Conservation (phyloP, 2,113 vertebrate genomes). For the Dissostichus mawsoni region DNA sequence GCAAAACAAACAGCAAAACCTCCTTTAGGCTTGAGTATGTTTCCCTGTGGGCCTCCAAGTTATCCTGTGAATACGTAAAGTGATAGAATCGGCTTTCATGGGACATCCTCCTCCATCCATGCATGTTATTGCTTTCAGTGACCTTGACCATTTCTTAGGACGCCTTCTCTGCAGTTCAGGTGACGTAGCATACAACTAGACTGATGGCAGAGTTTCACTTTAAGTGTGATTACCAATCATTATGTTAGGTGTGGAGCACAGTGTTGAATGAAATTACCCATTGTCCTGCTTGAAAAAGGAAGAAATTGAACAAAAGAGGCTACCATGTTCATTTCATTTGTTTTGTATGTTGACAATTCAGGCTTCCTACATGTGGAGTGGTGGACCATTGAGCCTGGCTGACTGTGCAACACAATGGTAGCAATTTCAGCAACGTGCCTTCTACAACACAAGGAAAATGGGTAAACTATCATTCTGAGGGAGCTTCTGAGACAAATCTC, state of each 20-base stretch:
- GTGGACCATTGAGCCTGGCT: conserved; percentile 27
- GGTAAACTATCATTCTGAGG: conserved; percentile 75
- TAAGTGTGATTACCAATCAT: conserved; percentile 60
- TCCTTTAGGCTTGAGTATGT: conserved; percentile 1
- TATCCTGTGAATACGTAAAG: conserved; percentile 72
- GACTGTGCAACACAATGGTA: conserved; percentile 64
- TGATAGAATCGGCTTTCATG: conserved; percentile 76
- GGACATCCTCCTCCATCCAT: conserved; percentile 71
- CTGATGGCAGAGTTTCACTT: conserved; percentile 69
- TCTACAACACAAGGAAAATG: conserved; percentile 68
- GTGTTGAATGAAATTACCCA: conserved; percentile 38
- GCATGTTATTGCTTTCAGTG: conserved; percentile 81
- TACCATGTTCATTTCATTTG: conserved; percentile 51
- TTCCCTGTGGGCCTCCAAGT: conserved; percentile 25
- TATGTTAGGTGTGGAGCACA: conserved; percentile 19
- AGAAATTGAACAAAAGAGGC: conserved; percentile 25
- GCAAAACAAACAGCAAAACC: conserved; percentile 27
- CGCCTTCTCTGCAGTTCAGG: conserved; percentile 60
- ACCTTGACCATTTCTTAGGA: conserved; percentile 78
- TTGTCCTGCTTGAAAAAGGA: conserved; percentile 47
- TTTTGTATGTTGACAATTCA: conserved; percentile 39
- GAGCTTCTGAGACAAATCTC: conserved; percentile 80
- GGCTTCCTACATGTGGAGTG: conserved; percentile 38
- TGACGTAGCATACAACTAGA: conserved; percentile 66
- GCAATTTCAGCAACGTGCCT: conserved; percentile 63